A percentile compares a stretch with the other conserved stretches of the same genome.
Conservation (phyloP, 2,113 vertebrate species). For the Sturnira hondurensis region DNA sequence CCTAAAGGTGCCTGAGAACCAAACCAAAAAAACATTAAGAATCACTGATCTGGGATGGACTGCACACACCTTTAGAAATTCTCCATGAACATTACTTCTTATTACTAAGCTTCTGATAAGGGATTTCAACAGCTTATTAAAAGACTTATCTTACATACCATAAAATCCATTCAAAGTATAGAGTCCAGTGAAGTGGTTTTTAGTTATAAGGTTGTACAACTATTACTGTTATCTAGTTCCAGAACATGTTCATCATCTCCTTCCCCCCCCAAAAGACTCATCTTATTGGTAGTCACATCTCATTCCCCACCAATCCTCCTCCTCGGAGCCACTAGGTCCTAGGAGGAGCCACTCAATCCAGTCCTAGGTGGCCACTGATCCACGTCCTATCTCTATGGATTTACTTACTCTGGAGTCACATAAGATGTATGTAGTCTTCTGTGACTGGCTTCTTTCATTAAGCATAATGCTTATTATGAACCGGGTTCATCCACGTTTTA, state of each 20-base stretch:
- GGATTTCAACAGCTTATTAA: neutral
- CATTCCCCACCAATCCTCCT: neutral
- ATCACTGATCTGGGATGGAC: neutral
- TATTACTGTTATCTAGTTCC: neutral
- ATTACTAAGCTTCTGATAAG: neutral
- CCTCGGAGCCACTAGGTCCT: too few relatives aligned
- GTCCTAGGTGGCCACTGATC: neutral
- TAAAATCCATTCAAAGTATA: neutral
- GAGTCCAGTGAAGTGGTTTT: neutral
- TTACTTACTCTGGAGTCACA: neutral
- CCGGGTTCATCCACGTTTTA: too few relatives aligned
- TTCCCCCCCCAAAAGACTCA: neutral
- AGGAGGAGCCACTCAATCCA: rapidly evolving
- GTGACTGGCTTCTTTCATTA: neutral
- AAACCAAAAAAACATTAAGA: neutral
- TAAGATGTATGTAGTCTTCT: neutral
- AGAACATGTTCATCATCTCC: neutral
- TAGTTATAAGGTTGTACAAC: neutral
- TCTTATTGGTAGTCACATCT: neutral
- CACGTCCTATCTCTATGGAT: neutral
- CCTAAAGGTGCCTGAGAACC: neutral
- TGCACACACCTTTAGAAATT: neutral
- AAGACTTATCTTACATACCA: conserved; percentile 5
- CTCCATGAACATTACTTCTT: neutral
- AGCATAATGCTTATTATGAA: neutral